Evolutionary conservation across 2,113 vertebrate genomes (phyloP).

Genomic region (Oreochromis aureus): DNA sequence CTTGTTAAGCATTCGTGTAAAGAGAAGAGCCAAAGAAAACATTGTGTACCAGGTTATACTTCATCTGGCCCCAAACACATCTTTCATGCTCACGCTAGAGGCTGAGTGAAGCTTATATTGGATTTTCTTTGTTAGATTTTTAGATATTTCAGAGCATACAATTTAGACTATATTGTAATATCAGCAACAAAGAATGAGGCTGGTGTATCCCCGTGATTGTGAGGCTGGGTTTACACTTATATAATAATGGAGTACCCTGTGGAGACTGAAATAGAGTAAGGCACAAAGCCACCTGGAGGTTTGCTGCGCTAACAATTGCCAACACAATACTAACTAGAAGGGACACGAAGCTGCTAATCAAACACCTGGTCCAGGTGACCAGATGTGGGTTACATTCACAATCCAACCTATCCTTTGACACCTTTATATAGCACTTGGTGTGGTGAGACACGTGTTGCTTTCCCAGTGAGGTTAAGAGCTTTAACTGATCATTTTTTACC

Average conservation of each 20-base stretch:
- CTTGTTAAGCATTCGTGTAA: neutral
- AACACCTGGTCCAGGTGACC: neutral
- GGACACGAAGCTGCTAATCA: neutral
- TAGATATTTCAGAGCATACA: neutral
- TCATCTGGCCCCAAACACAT: neutral
- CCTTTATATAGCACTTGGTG: neutral
- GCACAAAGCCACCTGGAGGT: constrained; percentile 14
- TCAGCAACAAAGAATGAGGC: neutral
- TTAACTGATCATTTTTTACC: neutral
- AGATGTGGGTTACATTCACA: constrained; percentile 1
- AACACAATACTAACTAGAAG: neutral
- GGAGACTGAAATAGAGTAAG: constrained; percentile 12
- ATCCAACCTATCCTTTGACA: neutral
- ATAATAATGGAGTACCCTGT: neutral
- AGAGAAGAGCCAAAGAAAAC: neutral
- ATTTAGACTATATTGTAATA: neutral
- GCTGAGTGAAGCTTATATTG: neutral
- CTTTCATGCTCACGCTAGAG: neutral
- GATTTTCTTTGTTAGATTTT: neutral
- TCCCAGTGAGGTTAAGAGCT: neutral
- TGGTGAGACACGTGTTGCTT: neutral
- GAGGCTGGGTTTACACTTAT: neutral
- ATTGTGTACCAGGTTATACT: neutral
- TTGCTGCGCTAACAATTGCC: neutral
- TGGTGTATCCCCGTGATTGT: neutral